Conservation (phyloP, 2,888 invertebrate species). For the Drosophila stalkeri region DNA sequence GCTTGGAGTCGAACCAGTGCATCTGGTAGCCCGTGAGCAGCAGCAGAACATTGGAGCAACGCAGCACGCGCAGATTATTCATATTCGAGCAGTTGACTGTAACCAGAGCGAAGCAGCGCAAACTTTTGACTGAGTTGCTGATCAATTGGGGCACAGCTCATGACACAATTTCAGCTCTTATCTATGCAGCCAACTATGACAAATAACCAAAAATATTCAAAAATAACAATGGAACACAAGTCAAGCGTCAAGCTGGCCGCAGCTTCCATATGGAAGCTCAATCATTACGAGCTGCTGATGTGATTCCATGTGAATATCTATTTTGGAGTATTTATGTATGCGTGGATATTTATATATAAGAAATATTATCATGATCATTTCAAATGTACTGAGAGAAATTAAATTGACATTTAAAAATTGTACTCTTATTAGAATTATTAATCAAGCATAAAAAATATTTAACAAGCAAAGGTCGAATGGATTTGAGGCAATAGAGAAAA, state of each 20-base stretch:
- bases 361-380: too few species aligned
- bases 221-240: slow-evolving; percentile 14
- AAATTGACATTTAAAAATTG: too few species aligned
- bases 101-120: slow-evolving; percentile 2
- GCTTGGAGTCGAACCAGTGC: slow-evolving; percentile 56
- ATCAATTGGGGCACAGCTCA: neutral
- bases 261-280: neutral
- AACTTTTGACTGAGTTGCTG: slow-evolving; percentile 18
- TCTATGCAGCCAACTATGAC: slow-evolving; percentile 49
- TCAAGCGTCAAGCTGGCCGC: slow-evolving; percentile 30
- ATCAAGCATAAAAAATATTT: too few species aligned
- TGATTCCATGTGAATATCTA: neutral
- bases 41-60: slow-evolving; percentile 54
- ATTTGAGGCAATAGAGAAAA: too few species aligned
- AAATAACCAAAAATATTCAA: slow-evolving; percentile 10
- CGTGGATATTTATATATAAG: neutral
- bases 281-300: neutral
- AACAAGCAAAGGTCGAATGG: too few species aligned
- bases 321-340: neutral
- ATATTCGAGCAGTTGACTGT: slow-evolving; percentile 14
- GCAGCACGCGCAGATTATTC: slow-evolving; percentile 54
- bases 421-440: too few species aligned
- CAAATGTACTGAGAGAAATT: too few species aligned
- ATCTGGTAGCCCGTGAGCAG: slow-evolving; percentile 60
- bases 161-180: slow-evolving; percentile 30